Evolutionary conservation across 1,140 invertebrate species (phyloP).

Genomic region (Coboldia fuscipes): DNA sequence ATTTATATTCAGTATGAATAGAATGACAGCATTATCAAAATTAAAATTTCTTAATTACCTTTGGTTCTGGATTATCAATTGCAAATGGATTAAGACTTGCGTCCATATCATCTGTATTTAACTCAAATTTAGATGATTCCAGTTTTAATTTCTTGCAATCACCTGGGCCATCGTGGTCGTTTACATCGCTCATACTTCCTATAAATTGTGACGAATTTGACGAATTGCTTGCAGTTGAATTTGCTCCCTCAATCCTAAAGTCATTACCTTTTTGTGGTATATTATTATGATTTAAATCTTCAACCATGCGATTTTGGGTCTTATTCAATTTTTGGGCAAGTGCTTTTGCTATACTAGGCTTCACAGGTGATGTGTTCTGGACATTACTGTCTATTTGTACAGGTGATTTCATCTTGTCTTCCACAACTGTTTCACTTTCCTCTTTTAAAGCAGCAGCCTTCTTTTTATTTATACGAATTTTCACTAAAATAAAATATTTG

Average conservation of each 20-base stretch:
- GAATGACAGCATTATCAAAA: no score
- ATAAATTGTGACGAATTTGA: neutral
- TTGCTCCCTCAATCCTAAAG: neutral
- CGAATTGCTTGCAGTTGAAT: neutral
- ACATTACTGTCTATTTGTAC: neutral
- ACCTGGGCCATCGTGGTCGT: neutral
- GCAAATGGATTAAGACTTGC: no score
- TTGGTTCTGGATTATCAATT: no score
- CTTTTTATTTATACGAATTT: neutral
- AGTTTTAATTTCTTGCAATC: neutral
- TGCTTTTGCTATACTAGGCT: conserved; percentile 1
- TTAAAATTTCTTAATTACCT: no score
- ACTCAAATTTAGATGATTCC: no score
- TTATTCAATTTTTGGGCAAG: conserved; percentile 2
- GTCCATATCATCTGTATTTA: no score
- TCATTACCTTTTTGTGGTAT: neutral
- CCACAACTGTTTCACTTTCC: neutral
- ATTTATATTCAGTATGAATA: neutral
- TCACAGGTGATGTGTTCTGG: neutral
- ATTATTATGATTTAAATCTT: no score
- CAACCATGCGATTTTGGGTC: no score
- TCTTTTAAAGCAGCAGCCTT: neutral
- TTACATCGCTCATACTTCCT: neutral
- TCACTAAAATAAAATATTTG: neutral
- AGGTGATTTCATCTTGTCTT: neutral